These are phyloP conservation scores for Graphium colonna DNA, from an alignment of 2,888 invertebrate genomes.

Conservation along the genomic window DNA sequence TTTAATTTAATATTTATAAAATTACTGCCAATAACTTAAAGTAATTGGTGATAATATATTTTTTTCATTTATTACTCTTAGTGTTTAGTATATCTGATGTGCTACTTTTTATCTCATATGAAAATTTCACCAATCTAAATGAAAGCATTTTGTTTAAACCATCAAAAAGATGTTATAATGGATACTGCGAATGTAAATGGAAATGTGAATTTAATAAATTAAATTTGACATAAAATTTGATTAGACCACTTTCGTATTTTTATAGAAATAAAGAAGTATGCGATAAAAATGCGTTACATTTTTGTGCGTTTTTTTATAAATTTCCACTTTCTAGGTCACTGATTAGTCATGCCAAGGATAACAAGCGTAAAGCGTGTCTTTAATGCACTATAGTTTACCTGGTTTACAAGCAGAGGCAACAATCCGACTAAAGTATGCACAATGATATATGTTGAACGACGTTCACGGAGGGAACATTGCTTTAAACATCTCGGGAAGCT, in stretches of 20 bases:
- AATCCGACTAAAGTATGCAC: background rate
- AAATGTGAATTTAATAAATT: too few species aligned
- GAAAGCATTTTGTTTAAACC: background rate
- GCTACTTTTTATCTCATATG: background rate
- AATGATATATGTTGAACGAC: conserved; percentile 5
- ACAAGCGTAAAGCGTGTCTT: background rate
- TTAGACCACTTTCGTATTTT: too few species aligned
- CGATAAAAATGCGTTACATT: background rate
- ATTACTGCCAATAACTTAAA: too few species aligned
- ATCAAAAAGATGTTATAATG: background rate
- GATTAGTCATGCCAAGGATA: conserved; percentile 9
- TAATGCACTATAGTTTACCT: conserved; percentile 8
- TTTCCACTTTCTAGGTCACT: background rate
- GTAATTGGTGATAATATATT: too few species aligned
- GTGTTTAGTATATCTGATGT: background rate
- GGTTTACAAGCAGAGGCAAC: background rate
- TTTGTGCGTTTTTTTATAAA: background rate
- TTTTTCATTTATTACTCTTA: too few species aligned
- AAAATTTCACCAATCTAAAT: background rate
- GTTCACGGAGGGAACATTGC: conserved; percentile 54
- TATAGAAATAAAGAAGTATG: background rate
- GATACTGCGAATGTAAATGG: too few species aligned
- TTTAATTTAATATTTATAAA: too few species aligned
- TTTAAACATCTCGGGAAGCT: conserved; percentile 41
- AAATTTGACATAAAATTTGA: too few species aligned